Percentiles rank a stretch among this genome's conserved stretches.
Evolutionary conservation across 1,140 invertebrate species (phyloP).

Genomic region (Sarcophaga bullata): DNA sequence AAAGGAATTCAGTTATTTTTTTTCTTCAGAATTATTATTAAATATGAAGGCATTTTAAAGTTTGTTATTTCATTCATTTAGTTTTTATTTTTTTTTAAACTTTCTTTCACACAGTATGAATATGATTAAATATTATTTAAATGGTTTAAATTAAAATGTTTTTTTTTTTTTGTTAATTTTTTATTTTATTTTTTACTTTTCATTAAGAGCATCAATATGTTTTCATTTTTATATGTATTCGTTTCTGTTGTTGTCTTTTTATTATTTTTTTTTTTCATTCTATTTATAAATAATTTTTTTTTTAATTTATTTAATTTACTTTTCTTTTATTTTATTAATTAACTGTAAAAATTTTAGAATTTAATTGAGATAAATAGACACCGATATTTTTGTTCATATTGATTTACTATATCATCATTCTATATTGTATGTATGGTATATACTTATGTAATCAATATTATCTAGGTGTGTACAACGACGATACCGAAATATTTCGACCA

Average conservation of each 20-base stretch:
- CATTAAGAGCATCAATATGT: slow-evolving; percentile 23
- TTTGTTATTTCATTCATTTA: too few relatives aligned
- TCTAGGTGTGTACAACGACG: too few relatives aligned
- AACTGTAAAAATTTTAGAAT: slow-evolving; percentile 26
- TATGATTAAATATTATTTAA: neutral
- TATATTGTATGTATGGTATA: too few relatives aligned
- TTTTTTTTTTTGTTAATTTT: neutral
- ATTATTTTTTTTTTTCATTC: neutral
- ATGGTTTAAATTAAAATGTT: neutral
- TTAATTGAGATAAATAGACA: slow-evolving; percentile 42
- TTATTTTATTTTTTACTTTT: neutral
- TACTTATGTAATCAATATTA: slow-evolving; percentile 13
- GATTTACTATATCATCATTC: slow-evolving; percentile 17
- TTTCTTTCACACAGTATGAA: neutral
- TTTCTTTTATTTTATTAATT: neutral
- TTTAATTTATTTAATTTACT: neutral
- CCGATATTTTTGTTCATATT: slow-evolving; percentile 43
- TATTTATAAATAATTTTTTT: neutral
- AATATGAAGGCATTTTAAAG: too few relatives aligned
- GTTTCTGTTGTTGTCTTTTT: slow-evolving; percentile 7
- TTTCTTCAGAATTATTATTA: too few relatives aligned
- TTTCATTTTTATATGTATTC: slow-evolving; percentile 20
- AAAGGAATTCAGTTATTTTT: too few relatives aligned
- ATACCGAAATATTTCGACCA: too few relatives aligned
- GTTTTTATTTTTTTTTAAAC: too few relatives aligned